Evolutionary conservation across 2,113 vertebrate genomes (phyloP).

Genomic region (Sinocyclocheilus anophthalmus): DNA sequence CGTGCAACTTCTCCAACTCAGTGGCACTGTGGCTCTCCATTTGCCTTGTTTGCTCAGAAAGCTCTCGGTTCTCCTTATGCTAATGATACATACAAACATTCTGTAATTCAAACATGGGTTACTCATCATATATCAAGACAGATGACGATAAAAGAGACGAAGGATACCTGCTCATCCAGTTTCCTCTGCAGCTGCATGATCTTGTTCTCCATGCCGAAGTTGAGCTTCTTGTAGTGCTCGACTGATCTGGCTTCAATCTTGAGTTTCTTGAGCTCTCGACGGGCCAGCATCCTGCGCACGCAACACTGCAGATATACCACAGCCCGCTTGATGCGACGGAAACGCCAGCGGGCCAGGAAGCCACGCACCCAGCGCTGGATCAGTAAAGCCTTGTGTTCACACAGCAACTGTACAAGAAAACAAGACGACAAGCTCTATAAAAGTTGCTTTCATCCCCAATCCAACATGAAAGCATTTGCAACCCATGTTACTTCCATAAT

Average conservation of each 20-base stretch:
- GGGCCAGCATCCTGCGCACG: slow-evolving; percentile 88
- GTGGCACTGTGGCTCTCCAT: slow-evolving; percentile 73
- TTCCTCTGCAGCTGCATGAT: slow-evolving; percentile 95
- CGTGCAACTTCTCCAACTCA: slow-evolving; percentile 82
- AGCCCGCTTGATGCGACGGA: slow-evolving; percentile 72
- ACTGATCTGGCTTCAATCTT: slow-evolving; percentile 94
- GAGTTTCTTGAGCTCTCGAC: slow-evolving; percentile 87
- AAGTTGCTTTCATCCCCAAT: not conserved
- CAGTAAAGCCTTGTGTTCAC: slow-evolving; percentile 83
- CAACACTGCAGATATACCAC: slow-evolving; percentile 92
- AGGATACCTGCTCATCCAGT: slow-evolving; percentile 90
- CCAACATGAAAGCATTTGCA: not conserved
- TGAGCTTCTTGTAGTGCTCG: slow-evolving; percentile 92
- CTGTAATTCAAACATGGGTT: not conserved
- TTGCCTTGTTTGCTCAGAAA: slow-evolving; percentile 81
- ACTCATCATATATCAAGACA: not conserved
- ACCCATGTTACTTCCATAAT: not conserved
- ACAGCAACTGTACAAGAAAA: slow-evolving; percentile 78
- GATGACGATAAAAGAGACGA: not conserved
- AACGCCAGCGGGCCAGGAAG: slow-evolving; percentile 81
- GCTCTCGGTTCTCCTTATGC: slow-evolving; percentile 90
- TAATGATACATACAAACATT: slow-evolving; percentile 61
- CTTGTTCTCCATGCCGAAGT: slow-evolving; percentile 96
- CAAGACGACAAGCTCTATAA: not conserved
- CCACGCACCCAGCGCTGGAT: slow-evolving; percentile 87